Base-by-base conservation (phyloP, 2,113 vertebrate species). In the Atlantisia rogersi region DNA sequence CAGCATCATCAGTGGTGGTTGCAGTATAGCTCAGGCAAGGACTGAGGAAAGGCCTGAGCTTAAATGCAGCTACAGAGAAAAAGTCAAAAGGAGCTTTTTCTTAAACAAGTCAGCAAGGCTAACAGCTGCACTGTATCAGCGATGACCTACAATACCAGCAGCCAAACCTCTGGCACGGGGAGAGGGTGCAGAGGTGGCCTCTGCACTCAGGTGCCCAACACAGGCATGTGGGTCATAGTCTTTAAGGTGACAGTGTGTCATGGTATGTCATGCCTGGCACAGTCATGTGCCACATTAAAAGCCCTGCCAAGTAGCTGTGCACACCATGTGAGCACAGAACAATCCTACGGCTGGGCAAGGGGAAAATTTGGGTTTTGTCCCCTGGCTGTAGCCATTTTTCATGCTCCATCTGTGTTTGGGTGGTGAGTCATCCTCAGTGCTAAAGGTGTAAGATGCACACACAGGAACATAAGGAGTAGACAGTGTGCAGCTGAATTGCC, bases 381-480 rank as follows among this genome's bases (percentile, higher is more conserved):
- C 26, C 29, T 26, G 31, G 52, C 42, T 91, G 44, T 60, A 86
- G 74, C 31, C 0, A 0, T 24, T 92, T 93, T 86, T 89, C 91
- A 91, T 73, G 86, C 86, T 68, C 60, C 42, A 42, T 56, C 77
- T 91, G 91, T 81, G 62, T 78, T 94, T 58, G 0, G 4, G 6
- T 11, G 22, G 60, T 97, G 86, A 95, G 25, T 95, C 94, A 94
- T 75, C 69, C 56, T 75, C 86, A 31, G 60, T 20, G 64, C 56
- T 82, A 56, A 94, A 94, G 73, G 83, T 92, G 69, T 83, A 82
- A 88, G 86, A 78, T 89, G 42, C 56, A 74, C 74, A 52, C 88
- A 64, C 14, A 91, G 64, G 76, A 94, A 75, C 76, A 92, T 31
- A 92, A 90, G 70, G 86, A 94, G 42, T 50, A 95, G 95, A 77